phyloP scores from a whole-genome alignment of 1,140 invertebrate species.

The Zophobas atratus region DNA sequence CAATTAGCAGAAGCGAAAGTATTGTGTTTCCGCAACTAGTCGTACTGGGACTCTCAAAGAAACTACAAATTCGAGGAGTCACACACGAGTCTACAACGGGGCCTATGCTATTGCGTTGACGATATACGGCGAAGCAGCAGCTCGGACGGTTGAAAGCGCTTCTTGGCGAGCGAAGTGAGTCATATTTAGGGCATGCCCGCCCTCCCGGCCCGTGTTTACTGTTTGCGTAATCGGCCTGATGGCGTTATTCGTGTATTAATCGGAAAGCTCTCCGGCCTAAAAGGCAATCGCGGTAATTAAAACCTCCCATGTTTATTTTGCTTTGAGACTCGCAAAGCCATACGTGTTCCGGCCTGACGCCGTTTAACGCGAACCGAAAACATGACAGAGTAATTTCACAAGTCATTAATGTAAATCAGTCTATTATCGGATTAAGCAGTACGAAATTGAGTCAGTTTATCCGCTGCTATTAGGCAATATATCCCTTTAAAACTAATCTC shows the following conservation, averaged over 20 bases:
- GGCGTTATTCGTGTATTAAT: constrained; percentile 7
- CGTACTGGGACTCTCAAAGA: too few species aligned
- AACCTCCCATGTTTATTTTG: constrained; percentile 2
- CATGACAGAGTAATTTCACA: constrained; percentile 41
- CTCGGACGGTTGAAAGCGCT: too few species aligned
- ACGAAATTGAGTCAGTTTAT: constrained; percentile 43
- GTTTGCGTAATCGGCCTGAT: not conserved
- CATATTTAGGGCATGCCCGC: too few species aligned
- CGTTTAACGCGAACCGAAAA: constrained; percentile 29
- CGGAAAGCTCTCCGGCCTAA: not conserved
- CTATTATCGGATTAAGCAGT: constrained; percentile 40
- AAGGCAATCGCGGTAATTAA: constrained; percentile 14
- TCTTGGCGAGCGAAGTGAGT: too few species aligned
- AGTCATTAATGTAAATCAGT: constrained; percentile 42
- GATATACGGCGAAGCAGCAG: too few species aligned
- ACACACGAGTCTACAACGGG: too few species aligned
- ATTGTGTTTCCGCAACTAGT: too few species aligned
- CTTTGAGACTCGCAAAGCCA: not conserved
- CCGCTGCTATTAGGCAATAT: constrained; percentile 40
- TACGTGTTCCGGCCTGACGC: not conserved
- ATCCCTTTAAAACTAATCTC: constrained; percentile 43
- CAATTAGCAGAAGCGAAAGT: too few species aligned
- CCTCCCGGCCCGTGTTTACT: not conserved
- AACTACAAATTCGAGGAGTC: too few species aligned
- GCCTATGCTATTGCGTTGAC: too few species aligned